These are phyloP conservation scores for Sinocyclocheilus rhinocerous DNA, from an alignment of 2,113 vertebrate species.

Conservation along the genomic window DNA sequence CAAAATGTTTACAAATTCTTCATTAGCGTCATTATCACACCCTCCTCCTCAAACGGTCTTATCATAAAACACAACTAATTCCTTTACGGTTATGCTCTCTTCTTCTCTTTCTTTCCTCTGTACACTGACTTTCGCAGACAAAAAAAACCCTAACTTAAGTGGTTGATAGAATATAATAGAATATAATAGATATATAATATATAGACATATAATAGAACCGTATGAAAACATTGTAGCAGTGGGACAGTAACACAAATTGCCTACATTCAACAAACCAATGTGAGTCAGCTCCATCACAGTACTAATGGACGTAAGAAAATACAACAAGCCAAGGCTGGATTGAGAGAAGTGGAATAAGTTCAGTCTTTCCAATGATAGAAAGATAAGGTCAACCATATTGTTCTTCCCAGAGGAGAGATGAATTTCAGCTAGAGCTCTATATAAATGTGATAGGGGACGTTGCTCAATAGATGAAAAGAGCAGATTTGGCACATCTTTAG, in stretches of 20 bases:
- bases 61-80: background rate
- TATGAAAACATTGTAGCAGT: background rate
- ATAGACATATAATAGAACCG: background rate
- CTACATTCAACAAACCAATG: conserved; percentile 9
- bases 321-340: background rate
- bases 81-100: background rate
- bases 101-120: background rate
- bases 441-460: background rate
- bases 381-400: conserved; percentile 16
- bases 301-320: background rate
- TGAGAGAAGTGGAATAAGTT: background rate
- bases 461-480: background rate
- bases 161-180: too few species aligned
- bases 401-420: background rate
- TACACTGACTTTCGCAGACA: background rate
- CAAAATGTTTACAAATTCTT: background rate
- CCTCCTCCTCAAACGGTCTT: background rate
- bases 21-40: background rate
- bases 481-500: background rate
- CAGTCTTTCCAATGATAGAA: background rate
- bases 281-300: background rate
- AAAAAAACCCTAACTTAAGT: background rate
- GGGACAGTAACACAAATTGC: too few species aligned
- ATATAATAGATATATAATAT: too few species aligned
- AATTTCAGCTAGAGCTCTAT: background rate